These are phyloP conservation scores for Phylloscopus trochilus DNA, from an alignment of 2,113 vertebrate species.

Conservation along the genomic window DNA sequence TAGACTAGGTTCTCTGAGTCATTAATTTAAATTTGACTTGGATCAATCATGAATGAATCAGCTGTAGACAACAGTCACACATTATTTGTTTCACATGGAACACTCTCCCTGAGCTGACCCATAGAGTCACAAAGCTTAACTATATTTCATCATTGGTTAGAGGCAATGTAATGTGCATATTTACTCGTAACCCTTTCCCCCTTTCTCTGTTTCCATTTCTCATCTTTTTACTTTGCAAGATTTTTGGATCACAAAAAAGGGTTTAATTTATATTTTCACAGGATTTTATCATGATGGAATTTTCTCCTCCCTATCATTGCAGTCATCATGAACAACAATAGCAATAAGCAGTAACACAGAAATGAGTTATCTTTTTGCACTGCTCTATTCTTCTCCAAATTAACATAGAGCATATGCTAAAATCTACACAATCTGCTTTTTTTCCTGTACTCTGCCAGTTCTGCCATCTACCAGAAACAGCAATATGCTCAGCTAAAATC, in stretches of 20 bases:
- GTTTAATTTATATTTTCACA: background rate
- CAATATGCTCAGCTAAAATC: background rate
- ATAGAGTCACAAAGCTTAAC: background rate
- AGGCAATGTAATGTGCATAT: background rate
- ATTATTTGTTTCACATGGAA: background rate
- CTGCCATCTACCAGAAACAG: background rate
- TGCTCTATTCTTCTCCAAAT: background rate
- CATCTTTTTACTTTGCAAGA: background rate
- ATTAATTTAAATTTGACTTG: background rate
- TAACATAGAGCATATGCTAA: background rate
- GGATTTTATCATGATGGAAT: background rate
- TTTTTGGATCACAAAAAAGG: background rate
- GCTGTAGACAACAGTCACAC: background rate
- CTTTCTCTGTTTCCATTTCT: background rate
- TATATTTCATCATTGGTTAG: background rate
- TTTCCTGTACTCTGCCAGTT: background rate
- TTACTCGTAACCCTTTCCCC: background rate
- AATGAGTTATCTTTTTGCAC: background rate
- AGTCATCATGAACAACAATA: background rate
- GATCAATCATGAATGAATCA: background rate
- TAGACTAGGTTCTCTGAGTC: background rate
- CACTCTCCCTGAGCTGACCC: background rate
- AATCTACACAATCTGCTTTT: background rate
- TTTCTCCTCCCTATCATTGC: background rate
- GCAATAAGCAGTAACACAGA: background rate